Conservation (phyloP, 2,113 vertebrate genomes). For the Pao palembangensis region DNA sequence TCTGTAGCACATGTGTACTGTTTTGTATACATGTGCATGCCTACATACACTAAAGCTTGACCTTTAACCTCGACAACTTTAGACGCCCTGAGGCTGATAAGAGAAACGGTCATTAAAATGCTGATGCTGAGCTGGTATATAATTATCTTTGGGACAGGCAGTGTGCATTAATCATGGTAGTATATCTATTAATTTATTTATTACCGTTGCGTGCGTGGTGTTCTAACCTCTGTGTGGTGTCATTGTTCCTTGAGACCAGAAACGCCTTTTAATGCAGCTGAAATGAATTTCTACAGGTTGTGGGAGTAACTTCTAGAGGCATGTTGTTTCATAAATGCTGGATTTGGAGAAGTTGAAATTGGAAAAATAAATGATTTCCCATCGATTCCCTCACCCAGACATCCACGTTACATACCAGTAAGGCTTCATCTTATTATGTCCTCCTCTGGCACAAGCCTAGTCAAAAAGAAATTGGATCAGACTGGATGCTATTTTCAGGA, state of each 20-base stretch:
- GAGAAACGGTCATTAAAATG: conserved; percentile 1
- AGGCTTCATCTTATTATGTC: conserved; percentile 37
- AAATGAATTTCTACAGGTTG: conserved; percentile 13
- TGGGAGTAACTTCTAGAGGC: conserved; percentile 6
- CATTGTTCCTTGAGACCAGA: conserved; percentile 4
- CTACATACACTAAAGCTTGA: not conserved
- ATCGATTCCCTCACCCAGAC: conserved; percentile 13
- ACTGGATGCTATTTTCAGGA: conserved; percentile 35
- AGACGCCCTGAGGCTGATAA: not conserved
- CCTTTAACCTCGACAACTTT: conserved; percentile 12
- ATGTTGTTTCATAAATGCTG: conserved; percentile 17
- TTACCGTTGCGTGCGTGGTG: not conserved
- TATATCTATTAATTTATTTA: not conserved
- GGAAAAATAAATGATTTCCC: conserved; percentile 30
- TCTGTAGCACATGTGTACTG: not conserved
- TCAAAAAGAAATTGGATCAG: conserved; percentile 41
- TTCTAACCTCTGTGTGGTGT: conserved; percentile 8
- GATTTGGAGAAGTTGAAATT: conserved; percentile 28
- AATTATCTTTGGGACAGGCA: not conserved
- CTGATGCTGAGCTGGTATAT: conserved; percentile 1
- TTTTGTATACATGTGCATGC: not conserved
- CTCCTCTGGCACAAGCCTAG: conserved; percentile 15
- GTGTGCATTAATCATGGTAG: conserved; percentile 3
- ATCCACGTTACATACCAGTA: conserved; percentile 33
- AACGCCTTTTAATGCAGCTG: conserved; percentile 17